phyloP scores from a whole-genome alignment of 2,797 vertebrate species.

The Acanthiza pusilla region DNA sequence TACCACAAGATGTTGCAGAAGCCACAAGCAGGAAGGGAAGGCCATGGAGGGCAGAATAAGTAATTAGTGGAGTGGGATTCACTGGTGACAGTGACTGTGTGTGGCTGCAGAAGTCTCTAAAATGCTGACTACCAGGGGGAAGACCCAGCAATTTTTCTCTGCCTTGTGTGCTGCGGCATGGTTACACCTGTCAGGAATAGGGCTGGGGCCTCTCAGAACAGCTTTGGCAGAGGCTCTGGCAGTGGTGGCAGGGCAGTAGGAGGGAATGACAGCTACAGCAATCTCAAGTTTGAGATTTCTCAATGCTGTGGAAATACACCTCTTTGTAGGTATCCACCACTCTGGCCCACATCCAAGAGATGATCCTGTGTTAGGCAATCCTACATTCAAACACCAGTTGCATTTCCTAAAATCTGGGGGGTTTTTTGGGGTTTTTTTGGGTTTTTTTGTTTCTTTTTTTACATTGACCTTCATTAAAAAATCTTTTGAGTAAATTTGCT shows the following conservation, averaged over 20 bases:
- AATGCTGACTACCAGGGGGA: not conserved
- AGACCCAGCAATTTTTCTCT: not conserved
- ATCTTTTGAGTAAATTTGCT: not conserved
- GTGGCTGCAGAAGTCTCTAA: not conserved
- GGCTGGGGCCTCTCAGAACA: not conserved
- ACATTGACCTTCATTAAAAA: not conserved
- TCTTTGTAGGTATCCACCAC: not conserved
- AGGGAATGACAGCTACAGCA: not conserved
- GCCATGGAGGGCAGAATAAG: not conserved
- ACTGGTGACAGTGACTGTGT: not conserved
- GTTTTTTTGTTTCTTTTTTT: too few species aligned
- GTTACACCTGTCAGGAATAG: not conserved
- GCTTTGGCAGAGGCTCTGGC: not conserved
- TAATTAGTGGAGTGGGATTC: not conserved
- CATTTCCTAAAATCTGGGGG: not conserved
- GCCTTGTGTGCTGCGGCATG: rapidly evolving
- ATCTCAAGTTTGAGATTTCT: rapidly evolving
- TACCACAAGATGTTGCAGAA: not conserved
- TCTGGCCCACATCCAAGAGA: not conserved
- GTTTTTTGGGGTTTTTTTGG: too few species aligned
- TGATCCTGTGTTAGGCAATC: not conserved
- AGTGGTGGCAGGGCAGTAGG: not conserved
- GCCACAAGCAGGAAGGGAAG: not conserved
- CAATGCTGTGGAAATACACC: not conserved
- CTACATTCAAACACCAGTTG: not conserved